Base-by-base conservation (phyloP, 2,888 invertebrate genomes). In the Geotrupes spiniger region DNA sequence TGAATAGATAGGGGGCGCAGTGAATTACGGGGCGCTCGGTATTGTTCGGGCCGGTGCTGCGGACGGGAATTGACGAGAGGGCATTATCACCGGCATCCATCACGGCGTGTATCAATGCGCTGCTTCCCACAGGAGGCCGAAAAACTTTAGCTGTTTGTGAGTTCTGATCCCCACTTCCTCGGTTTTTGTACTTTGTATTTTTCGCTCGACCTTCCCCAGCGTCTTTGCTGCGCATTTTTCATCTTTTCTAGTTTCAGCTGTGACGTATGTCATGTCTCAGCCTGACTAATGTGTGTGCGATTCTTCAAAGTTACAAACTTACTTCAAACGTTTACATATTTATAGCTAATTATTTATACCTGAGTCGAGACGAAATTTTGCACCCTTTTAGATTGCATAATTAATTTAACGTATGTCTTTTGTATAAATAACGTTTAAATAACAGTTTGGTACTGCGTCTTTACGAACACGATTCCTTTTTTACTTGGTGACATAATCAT, bases 21-120 rank as follows among this genome's bases (percentile, higher is more conserved):
- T 70, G 72, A 70, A 68, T 70, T 71, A 70, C 70, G 65, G 64
- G 68, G 66, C 63, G 63, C 65, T 64, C 63, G 69, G 73, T 78
- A 72, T 77, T 76, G 77, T 77, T 76, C 74, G 78, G 78, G 76
- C 73, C 72, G 71, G 72, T 74, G 74, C 69, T 71, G 70, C 70
- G 71, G 75, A 75, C 74, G 70, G 71, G 73, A 72, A 76, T 75
- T 75, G 75, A 76, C 74, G 74, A 74, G 71, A 70, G 69, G 71
- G 72, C 74, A 76, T 76, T 76, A 76, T 76, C 76, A 71, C 75
- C 66, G 60, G 63, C 71, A 76, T 76, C 73, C 73, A 74, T 76
- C 76, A 75, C 70, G 60, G 65, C 70, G 68, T 70, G 72, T 73
- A 74, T 73, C 73, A 73, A 73, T 74, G 74, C 70, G 66, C 63